Base-by-base conservation (phyloP, 2,888 invertebrate species). In the Volucella inflata region DNA sequence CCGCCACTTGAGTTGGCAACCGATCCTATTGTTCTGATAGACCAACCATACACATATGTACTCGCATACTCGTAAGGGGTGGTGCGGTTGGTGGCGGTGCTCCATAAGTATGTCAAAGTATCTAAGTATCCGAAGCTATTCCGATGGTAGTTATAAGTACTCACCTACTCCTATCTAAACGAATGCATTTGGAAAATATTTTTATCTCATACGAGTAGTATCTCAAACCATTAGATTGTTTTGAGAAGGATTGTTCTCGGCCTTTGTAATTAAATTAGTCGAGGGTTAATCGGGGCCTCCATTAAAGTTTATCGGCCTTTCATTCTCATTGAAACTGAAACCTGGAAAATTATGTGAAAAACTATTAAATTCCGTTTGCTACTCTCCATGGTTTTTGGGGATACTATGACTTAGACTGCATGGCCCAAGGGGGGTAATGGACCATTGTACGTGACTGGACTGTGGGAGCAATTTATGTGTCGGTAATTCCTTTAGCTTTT, bases 341-440 rank as follows among this genome's bases (percentile, higher is more conserved):
- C 85, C 85, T 85, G 85, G 81, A 85, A 85, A 81, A 81, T 81
- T 85, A 85, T 85, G 80, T 77, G 76, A 68, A 85, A 85, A 85
- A 85, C 81, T 85, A 81, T 77, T 76, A 85, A 85, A 81, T 72
- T 77, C 64, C 81, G 70, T 60, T 50, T 16, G 14, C 42, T 10
- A 44, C 50, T 62, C 36, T 42, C 17, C 36, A n/a, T 10, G 30
- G 30, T 6, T 30, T 30, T n/a, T 21, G 48, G 40, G 38, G 36
- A 16, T 21, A 30, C 30, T 30, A 3, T 30, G 30, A 30, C 30
- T 30, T 0, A 6, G 30, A 6, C 6, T 30, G 30, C 4, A 30
- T 30, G 30, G 1, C 30, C 30, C 36, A 59, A 30, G 46, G 51
- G 46, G 21, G 51, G 57, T 68, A 77, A 85, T 77, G 71, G 80